Percentiles rank a stretch among this genome's conserved stretches.
phyloP scores from a whole-genome alignment of 2,797 vertebrate species.

The Catharus ustulatus region DNA sequence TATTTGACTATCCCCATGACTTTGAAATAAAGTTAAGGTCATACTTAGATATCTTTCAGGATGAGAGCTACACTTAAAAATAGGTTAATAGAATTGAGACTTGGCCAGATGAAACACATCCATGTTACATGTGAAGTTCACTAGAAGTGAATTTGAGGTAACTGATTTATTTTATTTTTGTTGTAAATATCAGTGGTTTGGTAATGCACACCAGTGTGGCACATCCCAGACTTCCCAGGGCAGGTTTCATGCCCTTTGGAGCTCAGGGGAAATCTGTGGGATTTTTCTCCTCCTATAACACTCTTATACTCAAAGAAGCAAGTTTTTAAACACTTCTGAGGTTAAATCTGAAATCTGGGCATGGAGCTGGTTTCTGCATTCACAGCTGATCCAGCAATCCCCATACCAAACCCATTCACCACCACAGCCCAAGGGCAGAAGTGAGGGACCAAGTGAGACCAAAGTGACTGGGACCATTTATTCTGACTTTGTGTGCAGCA shows the following conservation, averaged over 20 bases:
- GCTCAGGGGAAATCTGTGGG: background rate
- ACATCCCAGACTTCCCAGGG: background rate
- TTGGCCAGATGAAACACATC: background rate
- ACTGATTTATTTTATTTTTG: background rate
- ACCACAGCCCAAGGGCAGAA: background rate
- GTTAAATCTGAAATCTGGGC: background rate
- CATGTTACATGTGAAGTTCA: background rate
- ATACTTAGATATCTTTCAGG: background rate
- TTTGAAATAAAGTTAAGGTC: constrained; percentile 24
- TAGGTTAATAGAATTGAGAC: background rate
- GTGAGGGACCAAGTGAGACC: too few relatives aligned
- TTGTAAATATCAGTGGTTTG: background rate
- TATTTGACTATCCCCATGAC: background rate
- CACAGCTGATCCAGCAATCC: background rate
- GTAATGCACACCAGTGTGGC: background rate
- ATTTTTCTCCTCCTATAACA: background rate
- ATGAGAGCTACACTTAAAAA: background rate
- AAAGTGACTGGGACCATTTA: too few relatives aligned
- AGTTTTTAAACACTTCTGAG: background rate
- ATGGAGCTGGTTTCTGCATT: background rate
- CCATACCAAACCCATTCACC: rapidly evolving
- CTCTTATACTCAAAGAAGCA: rapidly evolving
- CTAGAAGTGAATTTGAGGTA: background rate
- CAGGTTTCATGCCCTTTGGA: background rate
- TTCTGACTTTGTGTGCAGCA: background rate